Evolutionary conservation across 2,113 vertebrate genomes (phyloP).

Genomic region (Myocastor coypus): DNA sequence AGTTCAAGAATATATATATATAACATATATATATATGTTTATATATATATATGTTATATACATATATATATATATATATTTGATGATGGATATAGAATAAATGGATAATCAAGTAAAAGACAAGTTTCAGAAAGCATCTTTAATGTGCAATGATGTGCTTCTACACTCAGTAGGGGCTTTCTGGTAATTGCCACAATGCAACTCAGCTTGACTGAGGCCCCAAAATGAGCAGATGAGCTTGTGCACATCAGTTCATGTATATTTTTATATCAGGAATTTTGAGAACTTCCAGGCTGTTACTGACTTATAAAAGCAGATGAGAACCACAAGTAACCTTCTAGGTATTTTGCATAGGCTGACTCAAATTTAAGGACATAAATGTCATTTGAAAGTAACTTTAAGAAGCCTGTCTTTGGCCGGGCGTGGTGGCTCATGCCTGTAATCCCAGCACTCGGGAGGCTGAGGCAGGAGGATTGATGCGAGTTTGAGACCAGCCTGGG

Average conservation of each 20-base stretch:
- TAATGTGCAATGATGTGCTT: not conserved
- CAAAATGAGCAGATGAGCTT: not conserved
- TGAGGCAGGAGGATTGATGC: too few relatives aligned
- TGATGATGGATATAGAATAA: not conserved
- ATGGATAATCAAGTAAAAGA: not conserved
- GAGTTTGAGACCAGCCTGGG: too few relatives aligned
- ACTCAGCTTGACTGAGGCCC: not conserved
- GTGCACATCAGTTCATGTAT: not conserved
- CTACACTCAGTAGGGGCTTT: not conserved
- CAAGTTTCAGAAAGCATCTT: not conserved
- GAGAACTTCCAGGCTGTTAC: not conserved
- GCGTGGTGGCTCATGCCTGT: too few relatives aligned
- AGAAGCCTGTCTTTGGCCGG: not conserved
- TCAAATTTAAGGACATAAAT: not conserved
- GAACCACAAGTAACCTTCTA: not conserved
- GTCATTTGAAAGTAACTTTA: not conserved
- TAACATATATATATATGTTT: not conserved
- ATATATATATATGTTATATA: not conserved
- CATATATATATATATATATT: constrained; percentile 31
- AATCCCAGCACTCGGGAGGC: too few relatives aligned
- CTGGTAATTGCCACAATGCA: not conserved
- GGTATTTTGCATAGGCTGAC: not conserved
- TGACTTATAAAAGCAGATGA: not conserved
- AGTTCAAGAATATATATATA: constrained; percentile 8
- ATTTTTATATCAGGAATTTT: constrained; percentile 26